Base-by-base conservation (phyloP, 2,888 invertebrate genomes). In the Scaptomyza cyrtandrae region DNA sequence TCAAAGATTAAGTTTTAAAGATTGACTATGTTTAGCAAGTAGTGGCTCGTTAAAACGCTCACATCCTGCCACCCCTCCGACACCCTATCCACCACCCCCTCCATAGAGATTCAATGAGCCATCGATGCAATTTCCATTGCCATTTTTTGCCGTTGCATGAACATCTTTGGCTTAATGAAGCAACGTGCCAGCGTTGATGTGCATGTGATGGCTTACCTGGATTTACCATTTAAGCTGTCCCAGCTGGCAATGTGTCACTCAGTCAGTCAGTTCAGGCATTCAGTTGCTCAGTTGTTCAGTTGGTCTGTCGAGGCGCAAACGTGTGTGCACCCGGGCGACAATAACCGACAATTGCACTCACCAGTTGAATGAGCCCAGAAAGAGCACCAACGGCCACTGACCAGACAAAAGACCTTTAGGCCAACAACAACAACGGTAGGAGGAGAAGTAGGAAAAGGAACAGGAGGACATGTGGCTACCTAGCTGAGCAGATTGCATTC, bases 281-380 rank as follows among this genome's bases (percentile, higher is more conserved):
- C 58, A 79, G 59, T 75, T 71, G 67, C 49, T 66, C 39, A 27
- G 39, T 33, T 37, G 45, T 43, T 44, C 65, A 60, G 33, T 53
- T 45, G 10, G 13, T 35, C 35, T 27, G 41, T 43, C 41, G 24
- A 56, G 63, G 48, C 48, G 60, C 79, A 59, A 41, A 75, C 69
- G 68, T 60, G 43, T 66, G 65, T 69, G 56, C 82, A 60, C 35
- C 60, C 49, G 62, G 62, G 75, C 66, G 60, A 66, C 76, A 63
- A 71, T 78, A 67, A 55, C 69, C 83, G 63, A 65, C 82, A 68
- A 59, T 72, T 78, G 72, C 86, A 75, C 68, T 66, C 77, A 88
- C 66, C 78, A 83, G 83, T 88, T 83, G 88, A 88, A 75, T 72
- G 71, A 61, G 60, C 50, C 19, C 43, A 64, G 55, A 27, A 57